A percentile compares a stretch with the other conserved stretches of the same genome.
phyloP scores from a whole-genome alignment of 2,797 vertebrate genomes.

The Gymnoscopelus microlampas region DNA sequence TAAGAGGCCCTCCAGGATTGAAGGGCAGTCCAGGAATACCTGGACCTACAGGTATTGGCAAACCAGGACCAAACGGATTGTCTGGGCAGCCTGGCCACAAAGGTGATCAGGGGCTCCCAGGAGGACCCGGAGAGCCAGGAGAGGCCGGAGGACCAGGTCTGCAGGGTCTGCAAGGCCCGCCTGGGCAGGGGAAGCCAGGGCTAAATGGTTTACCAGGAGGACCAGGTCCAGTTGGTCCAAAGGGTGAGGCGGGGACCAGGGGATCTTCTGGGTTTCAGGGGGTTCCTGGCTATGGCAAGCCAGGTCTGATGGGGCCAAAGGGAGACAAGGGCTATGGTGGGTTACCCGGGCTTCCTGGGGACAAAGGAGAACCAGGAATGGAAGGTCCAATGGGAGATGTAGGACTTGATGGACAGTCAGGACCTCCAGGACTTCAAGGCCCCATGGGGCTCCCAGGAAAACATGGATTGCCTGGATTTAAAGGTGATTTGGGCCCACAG shows the following conservation, averaged over 20 bases:
- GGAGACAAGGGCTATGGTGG: conserved; percentile 91
- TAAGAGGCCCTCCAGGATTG: conserved; percentile 83
- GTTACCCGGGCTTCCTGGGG: conserved; percentile 86
- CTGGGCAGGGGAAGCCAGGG: conserved; percentile 86
- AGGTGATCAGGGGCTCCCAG: conserved; percentile 88
- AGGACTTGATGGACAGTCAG: conserved; percentile 87
- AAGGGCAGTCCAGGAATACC: conserved; percentile 83
- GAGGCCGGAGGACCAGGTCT: conserved; percentile 83
- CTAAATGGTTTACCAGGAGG: conserved; percentile 86
- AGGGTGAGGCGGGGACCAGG: conserved; percentile 86
- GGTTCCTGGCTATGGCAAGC: conserved; percentile 91
- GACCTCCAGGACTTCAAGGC: conserved; percentile 88
- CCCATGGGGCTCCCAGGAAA: conserved; percentile 96
- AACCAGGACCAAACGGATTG: conserved; percentile 88
- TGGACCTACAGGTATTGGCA: conserved; percentile 85
- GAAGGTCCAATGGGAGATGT: conserved; percentile 86
- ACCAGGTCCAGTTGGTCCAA: conserved; percentile 84
- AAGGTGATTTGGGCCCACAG: conserved; percentile 89
- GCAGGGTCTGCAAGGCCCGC: conserved; percentile 86
- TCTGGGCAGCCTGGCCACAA: conserved; percentile 87
- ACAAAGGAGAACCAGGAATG: conserved; percentile 90
- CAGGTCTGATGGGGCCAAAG: conserved; percentile 89
- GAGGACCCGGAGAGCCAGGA: conserved; percentile 83
- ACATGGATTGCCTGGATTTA: conserved; percentile 88
- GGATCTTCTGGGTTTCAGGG: conserved; percentile 90